Conservation (phyloP, 2,888 invertebrate genomes). For the Drosophila dives region DNA sequence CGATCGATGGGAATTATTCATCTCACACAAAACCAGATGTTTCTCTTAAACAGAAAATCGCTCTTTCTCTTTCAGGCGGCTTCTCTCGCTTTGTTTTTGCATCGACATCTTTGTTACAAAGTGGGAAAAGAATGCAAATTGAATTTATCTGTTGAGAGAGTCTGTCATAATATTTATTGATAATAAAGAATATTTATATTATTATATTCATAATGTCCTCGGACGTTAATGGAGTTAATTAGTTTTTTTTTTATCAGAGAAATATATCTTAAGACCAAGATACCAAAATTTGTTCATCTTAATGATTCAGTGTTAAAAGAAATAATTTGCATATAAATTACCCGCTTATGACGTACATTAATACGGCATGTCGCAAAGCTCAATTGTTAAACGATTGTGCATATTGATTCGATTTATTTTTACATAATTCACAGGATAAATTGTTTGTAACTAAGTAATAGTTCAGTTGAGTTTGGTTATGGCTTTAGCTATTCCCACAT, state of each 20-base stretch:
- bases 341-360: conserved; percentile 20
- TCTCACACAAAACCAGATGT: conserved; percentile 7
- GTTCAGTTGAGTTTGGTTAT: background rate
- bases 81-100: background rate
- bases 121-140: background rate
- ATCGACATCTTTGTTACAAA: background rate
- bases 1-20: conserved; percentile 27
- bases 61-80: background rate
- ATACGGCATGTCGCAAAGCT: background rate
- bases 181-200: no score
- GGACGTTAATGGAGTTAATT: no score
- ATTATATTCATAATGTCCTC: no score
- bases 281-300: no score
- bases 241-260: no score
- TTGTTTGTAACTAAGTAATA: conserved; percentile 1
- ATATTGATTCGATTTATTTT: conserved; percentile 17
- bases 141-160: background rate
- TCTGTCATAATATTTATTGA: no score
- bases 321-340: conserved; percentile 37
- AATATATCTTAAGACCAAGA: no score
- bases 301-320: background rate
- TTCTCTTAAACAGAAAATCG: conserved; percentile 6
- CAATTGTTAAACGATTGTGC: background rate
- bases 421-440: conserved; percentile 20
- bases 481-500: conserved; percentile 54